phyloP scores from a whole-genome alignment of 2,888 invertebrate species.

The Diplazon laetatorius region DNA sequence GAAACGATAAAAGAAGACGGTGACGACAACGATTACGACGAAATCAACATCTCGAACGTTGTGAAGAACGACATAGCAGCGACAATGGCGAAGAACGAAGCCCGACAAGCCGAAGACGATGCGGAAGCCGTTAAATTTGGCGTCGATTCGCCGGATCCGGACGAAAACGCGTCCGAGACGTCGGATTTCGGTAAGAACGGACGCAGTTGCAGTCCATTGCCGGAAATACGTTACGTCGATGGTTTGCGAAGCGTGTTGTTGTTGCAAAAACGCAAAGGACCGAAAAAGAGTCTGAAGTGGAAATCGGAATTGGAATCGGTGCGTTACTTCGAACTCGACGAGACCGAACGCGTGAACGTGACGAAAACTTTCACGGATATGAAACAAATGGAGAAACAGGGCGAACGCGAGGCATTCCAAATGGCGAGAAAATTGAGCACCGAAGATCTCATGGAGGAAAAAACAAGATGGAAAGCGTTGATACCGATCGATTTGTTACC shows the following conservation, averaged over 20 bases:
- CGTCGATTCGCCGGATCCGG: conserved; percentile 74
- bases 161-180: conserved; percentile 63
- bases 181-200: conserved; percentile 69
- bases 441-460: conserved; percentile 93
- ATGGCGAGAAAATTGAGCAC: conserved; percentile 88
- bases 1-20: conserved; percentile 71
- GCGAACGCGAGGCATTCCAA: conserved; percentile 93
- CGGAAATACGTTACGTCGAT: conserved; percentile 81
- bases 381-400: conserved; percentile 93
- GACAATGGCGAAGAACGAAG: conserved; percentile 42
- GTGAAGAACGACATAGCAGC: conserved; percentile 58
- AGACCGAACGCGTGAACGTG: conserved; percentile 97
- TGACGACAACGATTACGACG: conserved; percentile 78
- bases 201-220: conserved; percentile 55
- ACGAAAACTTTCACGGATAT: conserved; percentile 95
- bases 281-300: conserved; percentile 92
- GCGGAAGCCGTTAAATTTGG: conserved; percentile 72
- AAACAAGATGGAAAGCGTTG: conserved; percentile 89
- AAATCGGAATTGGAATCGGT: conserved; percentile 92
- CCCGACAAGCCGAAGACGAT: conserved; percentile 71
- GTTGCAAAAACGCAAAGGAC: conserved; percentile 89
- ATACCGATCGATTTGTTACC: conserved; percentile 88
- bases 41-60: conserved; percentile 64
- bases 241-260: conserved; percentile 90
- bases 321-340: conserved; percentile 96